Percentiles rank a stretch among this genome's conserved stretches.
Conservation (phyloP, 2,888 invertebrate species). For the Nemotelus nigrinus region DNA sequence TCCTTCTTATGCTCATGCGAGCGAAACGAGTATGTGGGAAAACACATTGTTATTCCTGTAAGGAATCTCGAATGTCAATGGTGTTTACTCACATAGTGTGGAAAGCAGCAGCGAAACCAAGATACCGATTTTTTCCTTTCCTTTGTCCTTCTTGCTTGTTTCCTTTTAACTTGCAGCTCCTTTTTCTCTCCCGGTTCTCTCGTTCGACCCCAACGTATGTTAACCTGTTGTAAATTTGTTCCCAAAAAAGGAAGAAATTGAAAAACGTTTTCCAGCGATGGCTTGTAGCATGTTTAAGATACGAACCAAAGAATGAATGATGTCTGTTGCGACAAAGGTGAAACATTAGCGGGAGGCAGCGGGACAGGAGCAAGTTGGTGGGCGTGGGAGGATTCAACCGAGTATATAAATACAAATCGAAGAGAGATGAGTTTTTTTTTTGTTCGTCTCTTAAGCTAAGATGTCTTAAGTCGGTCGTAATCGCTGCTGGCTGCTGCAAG, state of each 20-base stretch:
- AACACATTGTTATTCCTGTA: slow-evolving; percentile 20
- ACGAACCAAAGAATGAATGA: slow-evolving; percentile 13
- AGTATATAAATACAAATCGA: background rate
- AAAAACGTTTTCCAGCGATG: slow-evolving; percentile 18
- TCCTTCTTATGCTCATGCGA: slow-evolving; percentile 25
- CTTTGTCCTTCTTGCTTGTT: background rate
- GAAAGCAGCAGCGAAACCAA: slow-evolving; percentile 1
- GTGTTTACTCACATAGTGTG: slow-evolving; percentile 10
- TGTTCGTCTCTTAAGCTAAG: slow-evolving; percentile 26
- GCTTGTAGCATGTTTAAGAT: background rate
- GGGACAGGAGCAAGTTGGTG: background rate
- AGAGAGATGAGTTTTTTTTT: slow-evolving; percentile 6
- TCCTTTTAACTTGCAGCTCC: background rate
- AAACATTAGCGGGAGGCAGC: background rate
- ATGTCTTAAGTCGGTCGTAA: slow-evolving; percentile 18
- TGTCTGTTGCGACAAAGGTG: slow-evolving; percentile 1
- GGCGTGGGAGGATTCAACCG: background rate
- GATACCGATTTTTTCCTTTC: background rate
- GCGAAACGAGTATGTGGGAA: slow-evolving; percentile 28
- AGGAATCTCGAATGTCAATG: slow-evolving; percentile 18
- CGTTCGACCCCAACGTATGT: slow-evolving; percentile 29
- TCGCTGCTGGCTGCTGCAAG: background rate
- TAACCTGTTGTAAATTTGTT: slow-evolving; percentile 49
- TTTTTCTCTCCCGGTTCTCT: background rate
- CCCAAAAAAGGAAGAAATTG: slow-evolving; percentile 24